Evolutionary conservation across 2,888 invertebrate species (phyloP).

Genomic region (Mayetiola destructor): DNA sequence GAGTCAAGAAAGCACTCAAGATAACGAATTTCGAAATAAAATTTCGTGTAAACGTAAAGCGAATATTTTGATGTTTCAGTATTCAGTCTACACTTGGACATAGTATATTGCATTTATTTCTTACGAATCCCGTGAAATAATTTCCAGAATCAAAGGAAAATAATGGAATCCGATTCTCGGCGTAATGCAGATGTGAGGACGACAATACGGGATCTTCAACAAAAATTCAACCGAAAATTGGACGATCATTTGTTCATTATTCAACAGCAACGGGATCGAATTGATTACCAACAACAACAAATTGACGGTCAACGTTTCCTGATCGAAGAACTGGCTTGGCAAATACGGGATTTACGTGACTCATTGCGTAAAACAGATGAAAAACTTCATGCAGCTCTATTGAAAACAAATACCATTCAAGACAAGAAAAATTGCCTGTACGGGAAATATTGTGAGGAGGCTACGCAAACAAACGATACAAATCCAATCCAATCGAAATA

Average conservation of each 20-base stretch:
- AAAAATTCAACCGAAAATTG: slow-evolving; percentile 14
- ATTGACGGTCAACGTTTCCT: slow-evolving; percentile 13
- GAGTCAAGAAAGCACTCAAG: too few relatives aligned
- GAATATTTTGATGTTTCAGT: too few relatives aligned
- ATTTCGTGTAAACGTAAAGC: too few relatives aligned
- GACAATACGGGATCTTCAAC: slow-evolving; percentile 11
- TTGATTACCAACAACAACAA: slow-evolving; percentile 14
- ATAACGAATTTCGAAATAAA: too few relatives aligned
- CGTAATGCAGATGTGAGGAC: too few relatives aligned
- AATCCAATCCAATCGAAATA: not conserved
- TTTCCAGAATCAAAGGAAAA: too few relatives aligned
- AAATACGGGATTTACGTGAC: slow-evolving; percentile 16
- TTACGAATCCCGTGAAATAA: too few relatives aligned
- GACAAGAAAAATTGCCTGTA: not conserved
- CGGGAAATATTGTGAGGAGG: not conserved
- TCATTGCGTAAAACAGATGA: slow-evolving; percentile 13
- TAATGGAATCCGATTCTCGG: too few relatives aligned
- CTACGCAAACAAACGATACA: not conserved
- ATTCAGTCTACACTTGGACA: too few relatives aligned
- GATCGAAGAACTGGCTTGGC: slow-evolving; percentile 17
- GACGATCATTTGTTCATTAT: slow-evolving; percentile 14
- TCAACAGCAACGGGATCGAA: slow-evolving; percentile 14
- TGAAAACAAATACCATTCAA: slow-evolving; percentile 14
- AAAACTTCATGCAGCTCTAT: slow-evolving; percentile 13
- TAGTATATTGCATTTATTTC: too few relatives aligned